Base-by-base conservation (phyloP, 2,888 invertebrate genomes). In the Noctua janthina region DNA sequence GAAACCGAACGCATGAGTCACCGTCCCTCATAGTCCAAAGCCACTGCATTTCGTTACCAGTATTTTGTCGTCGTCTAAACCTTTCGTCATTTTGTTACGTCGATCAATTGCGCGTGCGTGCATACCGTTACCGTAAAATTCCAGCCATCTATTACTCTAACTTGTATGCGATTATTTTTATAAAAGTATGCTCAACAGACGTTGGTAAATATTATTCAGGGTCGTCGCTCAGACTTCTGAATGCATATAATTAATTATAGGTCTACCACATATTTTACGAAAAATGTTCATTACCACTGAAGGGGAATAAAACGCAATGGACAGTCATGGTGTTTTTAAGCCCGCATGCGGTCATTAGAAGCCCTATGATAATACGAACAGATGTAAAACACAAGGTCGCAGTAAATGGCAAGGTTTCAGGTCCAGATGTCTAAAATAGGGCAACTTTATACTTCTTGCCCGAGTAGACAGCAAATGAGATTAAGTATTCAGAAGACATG, bases 81-180 rank as follows among this genome's bases (percentile, higher is more conserved):
- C 43, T 88, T 88, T 88, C 89, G 67, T 82, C 87, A 88, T 74
- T 75, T 68, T 43, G 51, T 86, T 89, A 87, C 80, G 85, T 85
- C 76, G 70, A 59, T 54, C 74, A 79, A 84, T 88, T 87, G 78
- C 79, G 79, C 77, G 79, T 82, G 78, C 83, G 78, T 81, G 74
- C 84, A 86, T 62, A 78, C 82, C 82, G 78, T 79, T 68, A 81
- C 81, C 81, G 78, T 81, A 84, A 78, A 85, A 85, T 81, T 83
- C 79, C 76, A 83, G 29, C 75, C 79, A 79, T 87, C 77, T 85
- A 87, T 84, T 76, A 81, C 71, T 72, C 46, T 69, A 80, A 79
- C 74, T 78, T 77, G 64, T 17, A 62, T 77, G 70, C 71, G 67
- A 29, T 80, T 87, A n/a, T 80, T 83, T 84, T 80, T 76, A 68